Base-by-base conservation (phyloP, 2,113 vertebrate genomes). In the Corythoichthys intestinalis region DNA sequence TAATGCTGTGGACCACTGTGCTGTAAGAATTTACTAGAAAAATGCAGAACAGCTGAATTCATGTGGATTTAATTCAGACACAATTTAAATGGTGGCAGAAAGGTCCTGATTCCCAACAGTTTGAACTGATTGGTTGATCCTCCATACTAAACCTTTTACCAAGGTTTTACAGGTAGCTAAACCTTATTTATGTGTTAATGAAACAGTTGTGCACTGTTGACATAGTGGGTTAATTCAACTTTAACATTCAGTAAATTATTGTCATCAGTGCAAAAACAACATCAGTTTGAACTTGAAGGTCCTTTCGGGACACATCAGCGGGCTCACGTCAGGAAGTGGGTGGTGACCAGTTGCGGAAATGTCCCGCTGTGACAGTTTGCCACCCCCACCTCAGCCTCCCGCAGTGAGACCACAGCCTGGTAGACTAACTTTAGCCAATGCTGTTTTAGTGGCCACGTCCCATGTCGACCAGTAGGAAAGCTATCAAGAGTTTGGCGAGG, bases 401-500 rank as follows among this genome's bases (percentile, higher is more conserved):
- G 8, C 15, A 28, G 9, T 59, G 70, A 71, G 47, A 81, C 86
- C 88, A 78, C 88, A 88, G 70, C 39, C 50, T 9, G 66, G 56
- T 37, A 34, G 68, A 37, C 78, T 87, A 86, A 84, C 64, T 85
- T 84, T 84, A 87, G 84, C 65, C 61, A 28, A 73, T 66, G 66
- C 58, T 71, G 49, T 34, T 17, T 76, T 81, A 49, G 67, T 50
- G 67, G 85, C 83, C 84, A 89, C 88, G 89, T 88, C 87, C 84
- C 80, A 50, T 14, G 34, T 4, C 34, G 34, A 58, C 34, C 13
- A 34, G 35, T 58, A 58, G 56, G 56, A 58, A 37, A 41, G 72
- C 65, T 74, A 57, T 74, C 65, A 64, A 39, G 37, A 53, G 20
- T 34, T 15, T 67, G 58, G 41, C 12, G n/a, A 34, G 66, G 13